Evolutionary conservation across 2,888 invertebrate species (phyloP).

Genomic region (Corbicula japonica): DNA sequence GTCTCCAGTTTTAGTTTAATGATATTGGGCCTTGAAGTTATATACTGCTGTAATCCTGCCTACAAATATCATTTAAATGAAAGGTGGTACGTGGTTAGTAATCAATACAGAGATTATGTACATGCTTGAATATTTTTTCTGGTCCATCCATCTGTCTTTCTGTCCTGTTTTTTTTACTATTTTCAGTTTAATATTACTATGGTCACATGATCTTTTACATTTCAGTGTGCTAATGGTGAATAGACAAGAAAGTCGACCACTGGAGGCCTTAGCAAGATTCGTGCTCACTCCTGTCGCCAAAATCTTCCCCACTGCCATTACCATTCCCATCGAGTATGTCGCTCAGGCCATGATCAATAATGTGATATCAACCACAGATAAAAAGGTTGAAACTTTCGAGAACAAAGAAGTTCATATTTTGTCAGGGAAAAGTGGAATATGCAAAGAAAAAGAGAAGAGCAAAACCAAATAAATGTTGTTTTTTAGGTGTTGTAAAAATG

Average conservation of each 20-base stretch:
- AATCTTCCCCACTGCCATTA: constrained; percentile 83
- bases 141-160: no score
- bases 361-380: constrained; percentile 68
- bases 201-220: constrained; percentile 3
- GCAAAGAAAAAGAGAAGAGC: constrained; percentile 12
- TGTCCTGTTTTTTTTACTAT: neutral
- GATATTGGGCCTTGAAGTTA: no score
- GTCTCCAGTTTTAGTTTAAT: no score
- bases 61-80: no score
- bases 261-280: constrained; percentile 76
- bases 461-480: no score
- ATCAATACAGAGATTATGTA: no score
- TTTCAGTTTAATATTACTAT: neutral
- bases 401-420: constrained; percentile 83
- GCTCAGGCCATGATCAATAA: constrained; percentile 84
- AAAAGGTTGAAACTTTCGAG: constrained; percentile 77
- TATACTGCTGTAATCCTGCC: no score
- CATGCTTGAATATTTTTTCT: no score
- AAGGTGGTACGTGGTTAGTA: no score
- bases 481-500: no score
- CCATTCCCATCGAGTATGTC: constrained; percentile 81
- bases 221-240: constrained; percentile 84
- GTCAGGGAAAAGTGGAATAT: constrained; percentile 65
- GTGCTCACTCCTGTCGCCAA: constrained; percentile 82
- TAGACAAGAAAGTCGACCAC: constrained; percentile 80